phyloP scores from a whole-genome alignment of 2,797 vertebrate genomes.

The Galaxias olidus region DNA sequence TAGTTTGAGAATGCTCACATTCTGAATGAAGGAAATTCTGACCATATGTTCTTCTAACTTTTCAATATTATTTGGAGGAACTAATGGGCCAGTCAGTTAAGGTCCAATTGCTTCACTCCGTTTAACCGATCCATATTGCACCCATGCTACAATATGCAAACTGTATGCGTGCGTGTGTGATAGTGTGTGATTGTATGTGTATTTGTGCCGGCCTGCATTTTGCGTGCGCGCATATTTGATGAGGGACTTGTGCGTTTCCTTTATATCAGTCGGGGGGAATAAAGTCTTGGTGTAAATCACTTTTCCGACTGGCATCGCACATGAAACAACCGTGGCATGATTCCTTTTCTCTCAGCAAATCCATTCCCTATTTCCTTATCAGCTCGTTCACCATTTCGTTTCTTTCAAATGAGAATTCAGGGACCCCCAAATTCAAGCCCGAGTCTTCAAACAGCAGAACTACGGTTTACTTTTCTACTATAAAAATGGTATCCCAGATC shows the following conservation, averaged over 20 bases:
- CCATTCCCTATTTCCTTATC: slow-evolving; percentile 87
- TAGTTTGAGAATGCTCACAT: too few relatives aligned
- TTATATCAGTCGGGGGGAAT: slow-evolving; percentile 87
- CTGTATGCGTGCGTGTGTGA: not conserved
- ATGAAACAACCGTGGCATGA: slow-evolving; percentile 86
- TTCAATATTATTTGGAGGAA: too few relatives aligned
- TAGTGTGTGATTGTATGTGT: not conserved
- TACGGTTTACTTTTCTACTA: slow-evolving; percentile 85
- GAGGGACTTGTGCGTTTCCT: slow-evolving; percentile 78
- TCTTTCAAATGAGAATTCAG: slow-evolving; percentile 92
- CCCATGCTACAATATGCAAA: too few relatives aligned
- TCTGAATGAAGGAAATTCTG: too few relatives aligned
- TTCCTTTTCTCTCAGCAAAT: slow-evolving; percentile 85
- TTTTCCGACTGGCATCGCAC: slow-evolving; percentile 86
- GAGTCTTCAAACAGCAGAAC: slow-evolving; percentile 89
- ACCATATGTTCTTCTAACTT: too few relatives aligned
- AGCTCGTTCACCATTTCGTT: slow-evolving; percentile 96
- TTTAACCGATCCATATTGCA: too few relatives aligned
- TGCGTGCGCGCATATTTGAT: slow-evolving; percentile 9
- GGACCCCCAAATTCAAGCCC: slow-evolving; percentile 89
- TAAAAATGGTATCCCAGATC: slow-evolving; percentile 97
- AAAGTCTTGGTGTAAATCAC: slow-evolving; percentile 94
- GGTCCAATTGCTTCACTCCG: too few relatives aligned
- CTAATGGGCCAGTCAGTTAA: too few relatives aligned
- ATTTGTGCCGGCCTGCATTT: slow-evolving; percentile 2